Evolutionary conservation across 2,113 vertebrate species (phyloP).

Genomic region (Myodes glareolus): DNA sequence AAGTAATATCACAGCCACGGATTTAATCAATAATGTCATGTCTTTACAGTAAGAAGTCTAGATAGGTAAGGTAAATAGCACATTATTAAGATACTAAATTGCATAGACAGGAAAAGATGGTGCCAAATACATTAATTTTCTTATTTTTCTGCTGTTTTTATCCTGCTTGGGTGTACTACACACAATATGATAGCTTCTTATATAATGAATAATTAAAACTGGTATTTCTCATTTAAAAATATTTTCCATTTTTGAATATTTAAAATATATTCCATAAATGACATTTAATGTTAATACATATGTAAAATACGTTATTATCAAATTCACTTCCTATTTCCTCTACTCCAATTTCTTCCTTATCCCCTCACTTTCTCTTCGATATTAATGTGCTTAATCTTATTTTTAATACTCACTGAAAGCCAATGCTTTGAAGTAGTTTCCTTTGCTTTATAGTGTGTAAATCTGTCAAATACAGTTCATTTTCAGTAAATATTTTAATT

Average conservation of each 20-base stretch:
- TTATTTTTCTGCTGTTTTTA: not conserved
- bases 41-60: not conserved
- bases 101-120: not conserved
- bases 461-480: not conserved
- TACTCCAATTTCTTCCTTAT: not conserved
- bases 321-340: not conserved
- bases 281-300: not conserved
- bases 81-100: not conserved
- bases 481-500: not conserved
- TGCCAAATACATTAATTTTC: not conserved
- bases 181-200: not conserved
- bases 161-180: no score
- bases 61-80: not conserved
- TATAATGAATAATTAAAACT: not conserved
- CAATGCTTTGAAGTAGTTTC: not conserved
- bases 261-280: not conserved
- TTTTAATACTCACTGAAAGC: not conserved
- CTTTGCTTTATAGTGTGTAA: not conserved
- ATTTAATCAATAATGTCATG: not conserved
- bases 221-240: not conserved
- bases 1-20: accelerated
- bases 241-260: not conserved
- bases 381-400: not conserved
- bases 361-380: not conserved
- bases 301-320: not conserved